Conservation (phyloP, 1,140 invertebrate species). For the Leptinotarsa defecta region DNA sequence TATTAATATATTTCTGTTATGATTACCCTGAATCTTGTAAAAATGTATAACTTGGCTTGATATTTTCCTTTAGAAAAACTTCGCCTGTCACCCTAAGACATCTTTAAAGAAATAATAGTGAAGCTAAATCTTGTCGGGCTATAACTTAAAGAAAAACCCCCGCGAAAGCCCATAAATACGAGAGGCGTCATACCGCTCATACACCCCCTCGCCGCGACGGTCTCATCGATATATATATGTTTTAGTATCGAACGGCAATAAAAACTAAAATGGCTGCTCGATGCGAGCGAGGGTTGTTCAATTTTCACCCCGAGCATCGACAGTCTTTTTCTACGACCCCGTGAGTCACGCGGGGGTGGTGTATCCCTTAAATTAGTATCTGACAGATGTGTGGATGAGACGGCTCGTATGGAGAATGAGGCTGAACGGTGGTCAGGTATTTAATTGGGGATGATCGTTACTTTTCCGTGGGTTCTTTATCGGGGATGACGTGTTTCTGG, state of each 20-base stretch:
- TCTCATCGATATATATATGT: slow-evolving; percentile 48
- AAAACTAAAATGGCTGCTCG: slow-evolving; percentile 55
- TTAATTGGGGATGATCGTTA: slow-evolving; percentile 2
- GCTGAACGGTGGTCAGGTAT: slow-evolving; percentile 23
- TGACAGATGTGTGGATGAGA: slow-evolving; percentile 27
- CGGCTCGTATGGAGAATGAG: slow-evolving; percentile 15
- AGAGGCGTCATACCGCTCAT: slow-evolving; percentile 1
- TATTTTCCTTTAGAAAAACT: too few relatives aligned
- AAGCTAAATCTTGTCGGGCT: too few relatives aligned
- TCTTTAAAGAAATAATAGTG: too few relatives aligned
- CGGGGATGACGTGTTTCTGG: too few relatives aligned
- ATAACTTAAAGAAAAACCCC: slow-evolving; percentile 5
- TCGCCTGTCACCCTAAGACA: too few relatives aligned
- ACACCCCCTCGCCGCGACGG: slow-evolving; percentile 6
- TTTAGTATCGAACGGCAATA: slow-evolving; percentile 56
- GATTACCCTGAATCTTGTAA: too few relatives aligned
- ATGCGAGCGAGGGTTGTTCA: slow-evolving; percentile 46
- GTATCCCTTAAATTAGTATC: slow-evolving; percentile 25
- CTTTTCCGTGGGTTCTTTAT: too few relatives aligned
- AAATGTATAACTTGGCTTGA: too few relatives aligned
- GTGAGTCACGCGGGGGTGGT: slow-evolving; percentile 31
- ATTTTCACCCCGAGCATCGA: slow-evolving; percentile 10
- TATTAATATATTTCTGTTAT: too few relatives aligned
- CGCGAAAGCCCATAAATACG: slow-evolving; percentile 2
- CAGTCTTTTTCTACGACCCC: background rate